phyloP scores from a whole-genome alignment of 2,797 vertebrate species.

The Alfaro cultratus region DNA sequence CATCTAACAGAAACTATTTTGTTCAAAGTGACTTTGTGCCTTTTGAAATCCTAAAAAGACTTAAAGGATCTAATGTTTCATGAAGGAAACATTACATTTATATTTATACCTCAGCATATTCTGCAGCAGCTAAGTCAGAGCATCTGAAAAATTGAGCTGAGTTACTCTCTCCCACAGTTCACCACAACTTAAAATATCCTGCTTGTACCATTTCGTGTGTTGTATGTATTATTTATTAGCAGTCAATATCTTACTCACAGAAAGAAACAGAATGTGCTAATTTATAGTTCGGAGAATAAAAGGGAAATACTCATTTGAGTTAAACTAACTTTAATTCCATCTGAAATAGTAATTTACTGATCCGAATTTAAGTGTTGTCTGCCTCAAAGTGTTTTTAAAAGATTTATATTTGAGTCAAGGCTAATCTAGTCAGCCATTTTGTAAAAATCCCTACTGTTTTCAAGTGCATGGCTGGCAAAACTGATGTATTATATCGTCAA shows the following conservation, averaged over 20 bases:
- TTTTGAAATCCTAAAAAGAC: conserved; percentile 7
- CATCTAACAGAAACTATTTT: conserved; percentile 34
- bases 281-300: not conserved
- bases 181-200: not conserved
- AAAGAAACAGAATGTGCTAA: not conserved
- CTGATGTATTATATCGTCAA: not conserved
- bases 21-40: conserved; percentile 14
- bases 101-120: not conserved
- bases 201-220: not conserved
- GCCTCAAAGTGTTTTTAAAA: not conserved
- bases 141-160: not conserved
- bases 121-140: not conserved
- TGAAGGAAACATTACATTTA: not conserved
- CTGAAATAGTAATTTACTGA: not conserved
- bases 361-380: not conserved
- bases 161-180: not conserved
- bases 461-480: not conserved
- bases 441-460: not conserved
- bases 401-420: not conserved
- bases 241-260: not conserved
- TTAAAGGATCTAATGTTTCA: not conserved
- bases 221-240: not conserved
- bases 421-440: not conserved
- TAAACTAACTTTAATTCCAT: not conserved
- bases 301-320: not conserved